Evolutionary conservation across 2,797 vertebrate genomes (phyloP), one percentile per base, ranked within the genome.

Genomic region (Rhadinocentrus ornatus): DNA sequence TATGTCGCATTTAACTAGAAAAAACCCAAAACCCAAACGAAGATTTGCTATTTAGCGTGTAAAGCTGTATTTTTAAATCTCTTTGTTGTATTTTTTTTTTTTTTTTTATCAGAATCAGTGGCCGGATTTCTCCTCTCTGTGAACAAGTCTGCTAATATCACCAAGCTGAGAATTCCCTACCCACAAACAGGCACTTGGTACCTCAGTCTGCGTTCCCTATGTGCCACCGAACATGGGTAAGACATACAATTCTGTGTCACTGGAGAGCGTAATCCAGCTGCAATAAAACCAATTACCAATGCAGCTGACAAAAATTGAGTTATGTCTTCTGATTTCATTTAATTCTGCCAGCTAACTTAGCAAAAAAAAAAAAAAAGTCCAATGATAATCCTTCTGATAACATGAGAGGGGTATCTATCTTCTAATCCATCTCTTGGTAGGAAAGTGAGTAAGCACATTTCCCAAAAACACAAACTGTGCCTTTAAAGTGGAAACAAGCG

Each of bases 111-210:
- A 99, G 97, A 97, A 72, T 95, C 95, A 0, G 90, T 94, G 35
- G 90, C 96, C 0, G 97, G 97, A 50, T 98, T 98, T 83, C 92
- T 96, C 54, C 94, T 99, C 12, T 95, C 96, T 0, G 94, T 98
- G 66, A 98, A 97, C 0, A 70, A 94, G 54, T 94, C 95, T 0
- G 83, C 94, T 77, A 96, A 95, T 74, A 89, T 97, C 75, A 96
- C 96, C 87, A 96, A 96, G 73, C 89, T 99, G 78, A 95, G 97
- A 81, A 96, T 99, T 50, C 98, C 97, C 0, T 98, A 98, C 81
- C 97, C 98, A 0, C 97, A 98, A 87, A 99, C 98, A 0, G 98
- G 97, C 67, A 98, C 95, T 72, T 99, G 98, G 98, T 99, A 98
- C 88, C 95, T 99, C 77, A 97, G 96, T 39, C 94, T 99, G 71